Evolutionary conservation across 2,113 vertebrate genomes (phyloP).

Genomic region (Athene cunicularia): DNA sequence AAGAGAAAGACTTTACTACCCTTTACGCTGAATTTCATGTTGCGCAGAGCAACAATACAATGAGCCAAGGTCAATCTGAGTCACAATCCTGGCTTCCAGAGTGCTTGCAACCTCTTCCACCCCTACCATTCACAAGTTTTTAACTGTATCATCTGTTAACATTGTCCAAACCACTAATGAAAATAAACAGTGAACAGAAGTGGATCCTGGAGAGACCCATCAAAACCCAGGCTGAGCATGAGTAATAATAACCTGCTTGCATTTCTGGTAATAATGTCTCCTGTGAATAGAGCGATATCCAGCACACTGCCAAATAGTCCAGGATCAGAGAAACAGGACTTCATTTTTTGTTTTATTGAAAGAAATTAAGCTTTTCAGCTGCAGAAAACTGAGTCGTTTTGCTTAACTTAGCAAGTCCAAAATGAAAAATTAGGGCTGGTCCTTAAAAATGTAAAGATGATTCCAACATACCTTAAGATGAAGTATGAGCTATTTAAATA

Average conservation of each 20-base stretch:
- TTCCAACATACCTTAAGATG: not conserved
- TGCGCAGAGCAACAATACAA: not conserved
- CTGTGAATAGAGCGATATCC: not conserved
- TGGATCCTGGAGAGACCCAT: conserved; percentile 45
- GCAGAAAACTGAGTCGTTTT: not conserved
- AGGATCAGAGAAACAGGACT: conserved; percentile 1
- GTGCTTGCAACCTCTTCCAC: not conserved
- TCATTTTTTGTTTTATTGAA: not conserved
- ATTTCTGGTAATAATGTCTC: conserved; percentile 9
- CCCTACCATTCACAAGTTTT: not conserved
- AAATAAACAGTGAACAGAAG: conserved; percentile 24
- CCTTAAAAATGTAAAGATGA: not conserved
- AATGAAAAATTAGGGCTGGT: not conserved
- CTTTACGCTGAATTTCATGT: not conserved
- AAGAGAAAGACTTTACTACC: not conserved
- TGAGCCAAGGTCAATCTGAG: not conserved
- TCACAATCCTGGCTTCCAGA: not conserved
- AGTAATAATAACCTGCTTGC: conserved; percentile 45
- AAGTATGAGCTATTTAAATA: not conserved
- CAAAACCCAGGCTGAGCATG: conserved; percentile 14
- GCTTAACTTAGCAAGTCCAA: not conserved
- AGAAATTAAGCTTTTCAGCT: not conserved
- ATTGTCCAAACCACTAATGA: not conserved
- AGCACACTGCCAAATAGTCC: not conserved
- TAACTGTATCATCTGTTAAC: not conserved